These are phyloP conservation scores for Halesus radiatus DNA, from an alignment of 1,140 invertebrate species.

Conservation along the genomic window DNA sequence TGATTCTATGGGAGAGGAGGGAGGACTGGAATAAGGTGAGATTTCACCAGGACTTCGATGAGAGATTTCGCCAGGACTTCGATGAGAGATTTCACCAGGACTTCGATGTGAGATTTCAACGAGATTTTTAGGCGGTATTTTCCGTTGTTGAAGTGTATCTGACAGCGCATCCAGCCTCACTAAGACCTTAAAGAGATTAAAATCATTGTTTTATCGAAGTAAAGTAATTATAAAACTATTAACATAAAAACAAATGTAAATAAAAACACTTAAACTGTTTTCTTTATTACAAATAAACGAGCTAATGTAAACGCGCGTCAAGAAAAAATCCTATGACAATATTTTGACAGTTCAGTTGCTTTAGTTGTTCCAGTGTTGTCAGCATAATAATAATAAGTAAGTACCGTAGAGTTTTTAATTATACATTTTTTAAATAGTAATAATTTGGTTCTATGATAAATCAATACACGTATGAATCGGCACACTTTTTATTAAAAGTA, in stretches of 20 bases:
- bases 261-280: background rate
- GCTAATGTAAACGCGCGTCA: conserved; percentile 9
- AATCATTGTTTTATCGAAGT: background rate
- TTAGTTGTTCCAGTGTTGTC: conserved; percentile 21
- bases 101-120: too few relatives aligned
- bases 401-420: background rate
- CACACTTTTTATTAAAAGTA: too few relatives aligned
- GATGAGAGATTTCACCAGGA: too few relatives aligned
- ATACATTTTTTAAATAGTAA: too few relatives aligned
- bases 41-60: too few relatives aligned
- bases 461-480: too few relatives aligned
- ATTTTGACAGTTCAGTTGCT: conserved; percentile 20
- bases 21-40: too few relatives aligned
- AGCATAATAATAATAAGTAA: background rate
- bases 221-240: background rate
- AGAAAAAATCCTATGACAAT: background rate
- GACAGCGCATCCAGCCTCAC: background rate
- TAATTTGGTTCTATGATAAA: too few relatives aligned
- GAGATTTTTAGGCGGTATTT: too few relatives aligned
- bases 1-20: too few relatives aligned
- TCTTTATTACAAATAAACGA: conserved; percentile 2
- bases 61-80: too few relatives aligned
- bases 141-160: background rate
- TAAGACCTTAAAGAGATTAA: background rate
- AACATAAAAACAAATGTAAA: background rate